Conservation (phyloP, 23 tunicate genomes). For the Trididemnum clinides region DNA sequence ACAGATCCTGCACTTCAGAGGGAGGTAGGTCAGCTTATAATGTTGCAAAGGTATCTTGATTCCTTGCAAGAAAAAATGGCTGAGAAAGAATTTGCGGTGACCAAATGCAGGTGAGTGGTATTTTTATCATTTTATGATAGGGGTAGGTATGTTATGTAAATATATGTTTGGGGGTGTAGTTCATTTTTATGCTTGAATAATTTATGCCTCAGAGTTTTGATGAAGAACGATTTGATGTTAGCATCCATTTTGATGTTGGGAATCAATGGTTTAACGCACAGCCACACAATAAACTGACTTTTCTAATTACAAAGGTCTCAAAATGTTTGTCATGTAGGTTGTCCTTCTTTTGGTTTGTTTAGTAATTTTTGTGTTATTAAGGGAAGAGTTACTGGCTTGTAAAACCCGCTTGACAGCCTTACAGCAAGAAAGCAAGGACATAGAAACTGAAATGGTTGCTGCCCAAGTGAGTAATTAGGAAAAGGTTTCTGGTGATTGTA, state of each 20-base stretch:
- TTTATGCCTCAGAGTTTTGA: no score
- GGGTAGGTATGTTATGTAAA: neutral
- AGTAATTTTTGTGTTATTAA: slow-evolving; percentile 3
- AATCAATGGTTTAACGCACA: no score
- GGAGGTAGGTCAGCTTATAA: slow-evolving; percentile 67
- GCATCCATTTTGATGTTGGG: no score
- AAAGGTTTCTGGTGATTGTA: no score
- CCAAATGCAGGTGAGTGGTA: slow-evolving; percentile 30
- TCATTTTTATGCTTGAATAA: no score
- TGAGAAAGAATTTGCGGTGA: slow-evolving; percentile 76
- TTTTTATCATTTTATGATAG: neutral
- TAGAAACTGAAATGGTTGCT: slow-evolving; percentile 11
- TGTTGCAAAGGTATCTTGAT: slow-evolving; percentile 78
- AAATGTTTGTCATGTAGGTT: no score
- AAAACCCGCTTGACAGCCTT: slow-evolving; percentile 58
- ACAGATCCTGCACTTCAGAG: slow-evolving; percentile 50
- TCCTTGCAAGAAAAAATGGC: slow-evolving; percentile 50
- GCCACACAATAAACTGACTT: no score
- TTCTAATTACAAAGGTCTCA: no score
- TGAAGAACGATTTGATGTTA: no score
- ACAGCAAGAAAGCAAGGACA: slow-evolving; percentile 32
- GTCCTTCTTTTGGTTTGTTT: no score
- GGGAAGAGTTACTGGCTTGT: slow-evolving; percentile 76
- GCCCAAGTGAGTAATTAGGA: neutral
- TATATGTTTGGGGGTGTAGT: neutral